Evolutionary conservation across 1,140 invertebrate genomes (phyloP).

Genomic region (Papilio glaucus): DNA sequence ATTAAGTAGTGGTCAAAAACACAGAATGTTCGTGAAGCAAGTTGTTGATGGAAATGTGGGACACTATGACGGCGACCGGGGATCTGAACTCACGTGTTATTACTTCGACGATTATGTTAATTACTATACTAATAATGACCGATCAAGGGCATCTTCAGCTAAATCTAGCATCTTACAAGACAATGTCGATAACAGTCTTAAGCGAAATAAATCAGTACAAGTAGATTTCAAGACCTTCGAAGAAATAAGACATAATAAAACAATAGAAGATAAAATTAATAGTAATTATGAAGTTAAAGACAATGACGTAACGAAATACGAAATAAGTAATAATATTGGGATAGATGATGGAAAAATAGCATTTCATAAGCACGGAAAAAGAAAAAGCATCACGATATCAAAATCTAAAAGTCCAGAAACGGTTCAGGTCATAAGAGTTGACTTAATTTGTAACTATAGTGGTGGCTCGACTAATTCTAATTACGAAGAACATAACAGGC

Average conservation of each 20-base stretch:
- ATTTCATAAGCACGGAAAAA: conserved; percentile 71
- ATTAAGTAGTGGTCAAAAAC: conserved; percentile 52
- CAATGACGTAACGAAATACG: conserved; percentile 39
- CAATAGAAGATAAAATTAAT: conserved; percentile 41
- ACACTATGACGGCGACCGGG: conserved; percentile 48
- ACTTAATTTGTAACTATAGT: conserved; percentile 73
- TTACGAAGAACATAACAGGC: conserved; percentile 57
- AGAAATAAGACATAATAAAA: conserved; percentile 45
- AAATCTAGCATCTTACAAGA: conserved; percentile 60
- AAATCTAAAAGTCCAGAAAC: conserved; percentile 77
- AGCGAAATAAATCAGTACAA: conserved; percentile 56
- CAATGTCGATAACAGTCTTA: conserved; percentile 44
- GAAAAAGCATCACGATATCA: conserved; percentile 79
- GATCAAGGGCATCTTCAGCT: conserved; percentile 58
- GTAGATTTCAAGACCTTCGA: conserved; percentile 44
- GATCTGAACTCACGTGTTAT: conserved; percentile 61
- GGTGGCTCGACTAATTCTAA: conserved; percentile 57
- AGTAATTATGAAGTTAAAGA: conserved; percentile 41
- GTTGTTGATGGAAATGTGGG: conserved; percentile 54
- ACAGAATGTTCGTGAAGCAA: conserved; percentile 77
- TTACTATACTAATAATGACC: conserved; percentile 61
- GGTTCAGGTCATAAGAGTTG: conserved; percentile 78
- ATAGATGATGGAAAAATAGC: conserved; percentile 61
- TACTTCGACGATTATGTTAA: conserved; percentile 73
- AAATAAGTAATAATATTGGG: conserved; percentile 47